Evolutionary conservation across 2,888 invertebrate species (phyloP).

Genomic region (Lydus trimaculatus): DNA sequence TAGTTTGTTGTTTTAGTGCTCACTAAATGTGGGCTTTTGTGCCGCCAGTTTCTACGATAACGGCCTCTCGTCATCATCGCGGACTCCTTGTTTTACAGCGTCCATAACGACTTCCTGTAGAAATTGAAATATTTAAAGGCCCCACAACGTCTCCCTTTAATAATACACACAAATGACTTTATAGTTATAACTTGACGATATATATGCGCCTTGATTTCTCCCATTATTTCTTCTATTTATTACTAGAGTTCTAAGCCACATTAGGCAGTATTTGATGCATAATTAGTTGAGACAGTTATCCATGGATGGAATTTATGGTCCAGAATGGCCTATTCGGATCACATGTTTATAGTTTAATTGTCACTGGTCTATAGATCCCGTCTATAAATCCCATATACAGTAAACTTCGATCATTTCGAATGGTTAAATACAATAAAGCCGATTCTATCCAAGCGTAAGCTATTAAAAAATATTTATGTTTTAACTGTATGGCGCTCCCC

Average conservation of each 20-base stretch:
- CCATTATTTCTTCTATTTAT: background rate
- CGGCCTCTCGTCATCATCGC: constrained; percentile 42
- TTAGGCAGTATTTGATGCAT: constrained; percentile 8
- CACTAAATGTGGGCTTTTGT: constrained; percentile 39
- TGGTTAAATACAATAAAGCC: constrained; percentile 12
- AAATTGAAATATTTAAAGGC: constrained; percentile 55
- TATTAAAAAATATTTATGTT: constrained; percentile 5
- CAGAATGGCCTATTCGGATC: constrained; percentile 8
- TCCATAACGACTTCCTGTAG: constrained; percentile 48
- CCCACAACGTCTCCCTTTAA: constrained; percentile 36
- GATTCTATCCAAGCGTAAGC: constrained; percentile 3
- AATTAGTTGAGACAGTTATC: constrained; percentile 9
- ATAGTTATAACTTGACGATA: constrained; percentile 25
- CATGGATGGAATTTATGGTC: constrained; percentile 9
- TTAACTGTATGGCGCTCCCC: background rate
- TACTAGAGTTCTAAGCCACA: background rate
- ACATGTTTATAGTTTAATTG: background rate
- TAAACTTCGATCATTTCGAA: constrained; percentile 7
- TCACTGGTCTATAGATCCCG: constrained; percentile 3
- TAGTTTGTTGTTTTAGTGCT: constrained; percentile 46
- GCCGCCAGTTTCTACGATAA: constrained; percentile 43
- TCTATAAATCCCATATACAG: constrained; percentile 3
- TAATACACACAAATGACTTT: constrained; percentile 40
- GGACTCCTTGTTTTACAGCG: constrained; percentile 48
- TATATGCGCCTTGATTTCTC: background rate